phyloP scores from a whole-genome alignment of 2,888 invertebrate genomes.

The Eilema caniola region DNA sequence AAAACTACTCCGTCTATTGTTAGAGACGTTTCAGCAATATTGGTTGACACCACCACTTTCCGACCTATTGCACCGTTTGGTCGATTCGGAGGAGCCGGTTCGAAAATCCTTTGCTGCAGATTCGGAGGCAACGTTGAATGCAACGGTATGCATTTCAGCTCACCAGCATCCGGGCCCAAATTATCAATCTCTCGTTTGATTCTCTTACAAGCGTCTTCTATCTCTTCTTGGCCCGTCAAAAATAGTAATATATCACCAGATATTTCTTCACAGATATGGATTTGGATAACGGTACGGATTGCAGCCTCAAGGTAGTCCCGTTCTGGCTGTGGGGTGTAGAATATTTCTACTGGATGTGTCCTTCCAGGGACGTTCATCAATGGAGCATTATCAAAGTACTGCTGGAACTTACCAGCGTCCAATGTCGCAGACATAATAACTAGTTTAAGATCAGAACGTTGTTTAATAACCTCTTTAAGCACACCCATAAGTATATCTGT shows the following conservation, averaged over 20 bases:
- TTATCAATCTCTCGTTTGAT: slow-evolving; percentile 98
- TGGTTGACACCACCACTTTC: slow-evolving; percentile 98
- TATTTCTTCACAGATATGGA: slow-evolving; percentile 98
- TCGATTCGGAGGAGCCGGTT: slow-evolving; percentile 97
- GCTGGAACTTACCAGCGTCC: slow-evolving; percentile 99
- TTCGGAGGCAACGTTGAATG: slow-evolving; percentile 99
- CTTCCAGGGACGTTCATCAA: slow-evolving; percentile 98
- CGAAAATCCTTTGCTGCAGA: slow-evolving; percentile 98
- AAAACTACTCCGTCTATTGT: slow-evolving; percentile 99
- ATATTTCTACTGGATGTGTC: slow-evolving; percentile 90
- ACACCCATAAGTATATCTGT: slow-evolving; percentile 99
- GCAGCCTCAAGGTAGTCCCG: slow-evolving; percentile 99
- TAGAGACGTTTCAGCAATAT: slow-evolving; percentile 99
- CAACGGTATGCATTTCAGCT: slow-evolving; percentile 98
- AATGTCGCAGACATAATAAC: slow-evolving; percentile 99
- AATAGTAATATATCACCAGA: slow-evolving; percentile 97
- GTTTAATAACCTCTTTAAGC: slow-evolving; percentile 97
- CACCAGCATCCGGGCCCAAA: slow-evolving; percentile 98
- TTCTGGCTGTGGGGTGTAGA: slow-evolving; percentile 99
- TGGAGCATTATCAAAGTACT: slow-evolving; percentile 99
- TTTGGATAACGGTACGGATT: slow-evolving; percentile 97
- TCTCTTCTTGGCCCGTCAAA: slow-evolving; percentile 94
- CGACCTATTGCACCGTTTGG: slow-evolving; percentile 96
- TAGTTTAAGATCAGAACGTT: slow-evolving; percentile 96
- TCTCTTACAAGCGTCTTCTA: slow-evolving; percentile 99